Evolutionary conservation across 2,113 vertebrate species (phyloP).

Genomic region (Drymodes brunneopygia): DNA sequence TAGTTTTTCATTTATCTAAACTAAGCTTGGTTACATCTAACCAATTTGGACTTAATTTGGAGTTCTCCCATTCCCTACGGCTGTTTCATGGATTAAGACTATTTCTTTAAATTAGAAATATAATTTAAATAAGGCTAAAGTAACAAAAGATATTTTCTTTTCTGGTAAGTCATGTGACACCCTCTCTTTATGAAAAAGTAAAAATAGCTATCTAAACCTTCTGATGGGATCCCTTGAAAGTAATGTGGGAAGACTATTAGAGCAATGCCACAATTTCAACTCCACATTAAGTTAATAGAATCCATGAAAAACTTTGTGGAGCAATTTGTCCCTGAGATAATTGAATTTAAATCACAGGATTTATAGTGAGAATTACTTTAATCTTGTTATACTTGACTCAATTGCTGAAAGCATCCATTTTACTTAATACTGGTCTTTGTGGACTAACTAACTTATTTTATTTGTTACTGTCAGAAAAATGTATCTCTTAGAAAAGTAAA

Average conservation of each 20-base stretch:
- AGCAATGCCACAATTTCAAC: not conserved
- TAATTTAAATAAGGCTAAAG: not conserved
- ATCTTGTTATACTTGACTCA: not conserved
- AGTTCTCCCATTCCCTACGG: not conserved
- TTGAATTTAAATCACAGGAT: conserved; percentile 1
- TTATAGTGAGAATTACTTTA: conserved; percentile 14
- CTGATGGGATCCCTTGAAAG: not conserved
- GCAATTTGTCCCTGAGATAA: not conserved
- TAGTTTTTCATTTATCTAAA: not conserved
- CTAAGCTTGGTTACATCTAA: not conserved
- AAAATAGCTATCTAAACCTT: not conserved
- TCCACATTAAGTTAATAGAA: not conserved
- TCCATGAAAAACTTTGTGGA: not conserved
- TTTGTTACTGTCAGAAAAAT: not conserved
- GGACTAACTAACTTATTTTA: not conserved
- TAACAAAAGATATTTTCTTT: not conserved
- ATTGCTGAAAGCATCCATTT: not conserved
- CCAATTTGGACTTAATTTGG: not conserved
- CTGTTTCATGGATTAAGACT: not conserved
- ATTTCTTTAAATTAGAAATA: not conserved
- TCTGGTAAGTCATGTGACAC: not conserved
- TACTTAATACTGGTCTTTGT: not conserved
- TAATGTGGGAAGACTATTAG: not conserved
- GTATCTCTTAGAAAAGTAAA: not conserved
- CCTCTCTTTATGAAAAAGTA: not conserved